Base-by-base conservation (phyloP, 2,888 invertebrate species). In the Nemotelus nigrinus region DNA sequence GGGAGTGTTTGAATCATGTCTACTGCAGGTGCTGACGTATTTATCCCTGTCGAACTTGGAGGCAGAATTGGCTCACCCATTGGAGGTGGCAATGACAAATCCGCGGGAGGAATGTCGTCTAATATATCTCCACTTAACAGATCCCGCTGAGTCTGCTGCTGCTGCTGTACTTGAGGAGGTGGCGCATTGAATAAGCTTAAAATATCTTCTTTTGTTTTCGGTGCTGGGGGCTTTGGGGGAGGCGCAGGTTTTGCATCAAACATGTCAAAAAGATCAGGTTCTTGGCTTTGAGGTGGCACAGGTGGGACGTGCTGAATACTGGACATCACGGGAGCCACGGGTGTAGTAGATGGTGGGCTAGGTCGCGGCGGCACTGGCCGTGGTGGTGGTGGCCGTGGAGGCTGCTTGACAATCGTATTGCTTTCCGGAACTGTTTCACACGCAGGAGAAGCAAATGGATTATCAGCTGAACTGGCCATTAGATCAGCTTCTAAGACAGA, bases 151-250 rank as follows among this genome's bases (percentile, higher is more conserved):
- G 88, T 81, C 57, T 82, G 82, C 7, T 77, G 78, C 41, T 76
- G 77, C 4, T 72, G 80, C 78, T 82, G 82, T 81, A 88, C 87
- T 80, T 86, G 85, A 81, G 86, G 87, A 2, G 89, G 89, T 2
- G 86, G 85, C 0, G 89, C 86, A 3, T 50, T 60, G 80, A 91
- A 91, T 64, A 91, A 84, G 83, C 91, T 91, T 55, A 91, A 83
- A 75, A 91, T 91, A 67, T 88, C 91, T 83, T 91, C 90, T 79
- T 90, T 91, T 4, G 89, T 88, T 58, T 91, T 90, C 68, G 86
- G 88, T 3, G 86, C 84, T 44, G 88, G 86, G 2, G 90, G 90
- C 72, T 87, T 88, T 1, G 90, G 82, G n/a, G 88, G 90, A 41
- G 90, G 89, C 2, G 89, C 80, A 8, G 81, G 87, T 1, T 89